phyloP scores from a whole-genome alignment of 1,140 invertebrate species.

The Dendroctonus valens region DNA sequence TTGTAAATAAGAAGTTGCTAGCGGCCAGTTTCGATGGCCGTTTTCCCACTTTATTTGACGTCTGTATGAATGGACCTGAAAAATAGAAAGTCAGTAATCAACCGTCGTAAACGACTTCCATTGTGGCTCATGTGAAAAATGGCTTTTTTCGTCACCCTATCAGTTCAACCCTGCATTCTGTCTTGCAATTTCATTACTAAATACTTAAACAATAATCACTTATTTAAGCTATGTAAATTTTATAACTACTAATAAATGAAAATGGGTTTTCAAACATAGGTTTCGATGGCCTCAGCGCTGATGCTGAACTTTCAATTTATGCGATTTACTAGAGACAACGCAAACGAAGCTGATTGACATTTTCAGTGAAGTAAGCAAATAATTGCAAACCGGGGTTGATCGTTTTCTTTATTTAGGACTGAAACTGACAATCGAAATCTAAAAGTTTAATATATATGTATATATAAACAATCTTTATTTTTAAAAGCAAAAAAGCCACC shows the following conservation, averaged over 20 bases:
- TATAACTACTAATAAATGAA: too few species aligned
- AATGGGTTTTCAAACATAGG: too few species aligned
- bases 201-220: too few species aligned
- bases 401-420: constrained; percentile 30
- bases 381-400: constrained; percentile 23
- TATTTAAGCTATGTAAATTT: too few species aligned
- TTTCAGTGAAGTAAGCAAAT: constrained; percentile 23
- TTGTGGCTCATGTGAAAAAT: constrained; percentile 39
- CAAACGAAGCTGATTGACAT: constrained; percentile 23
- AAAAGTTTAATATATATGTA: constrained; percentile 32
- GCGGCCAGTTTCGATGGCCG: constrained; percentile 32
- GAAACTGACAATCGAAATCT: constrained; percentile 17
- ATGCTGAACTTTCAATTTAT: constrained; percentile 8
- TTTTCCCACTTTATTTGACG: constrained; percentile 37
- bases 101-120: constrained; percentile 33
- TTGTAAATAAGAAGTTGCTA: constrained; percentile 40
- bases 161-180: too few species aligned
- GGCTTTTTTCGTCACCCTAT: constrained; percentile 27
- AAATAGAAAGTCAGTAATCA: constrained; percentile 37
- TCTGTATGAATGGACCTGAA: constrained; percentile 33
- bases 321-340: constrained; percentile 8
- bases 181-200: too few species aligned
- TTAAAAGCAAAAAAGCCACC: too few species aligned
- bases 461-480: too few species aligned
- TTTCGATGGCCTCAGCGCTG: too few species aligned